Evolutionary conservation across 2,888 invertebrate genomes (phyloP).

Genomic region (Scaptomyza reducta): DNA sequence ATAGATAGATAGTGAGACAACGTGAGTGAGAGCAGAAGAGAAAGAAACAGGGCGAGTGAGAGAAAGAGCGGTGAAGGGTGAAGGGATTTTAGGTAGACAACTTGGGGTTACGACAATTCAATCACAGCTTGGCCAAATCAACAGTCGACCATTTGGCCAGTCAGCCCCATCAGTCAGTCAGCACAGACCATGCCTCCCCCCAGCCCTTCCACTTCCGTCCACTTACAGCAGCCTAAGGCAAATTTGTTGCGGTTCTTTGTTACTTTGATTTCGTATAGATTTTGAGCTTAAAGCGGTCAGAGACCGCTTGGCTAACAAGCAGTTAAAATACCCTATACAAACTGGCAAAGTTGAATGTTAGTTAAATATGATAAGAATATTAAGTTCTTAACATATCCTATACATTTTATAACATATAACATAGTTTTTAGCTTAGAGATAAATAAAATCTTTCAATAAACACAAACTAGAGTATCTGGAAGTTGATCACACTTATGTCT

Average conservation of each 20-base stretch:
- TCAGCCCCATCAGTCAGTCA: conserved; percentile 46
- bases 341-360: too few relatives aligned
- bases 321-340: conserved; percentile 13
- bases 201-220: conserved; percentile 1
- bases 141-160: conserved; percentile 61
- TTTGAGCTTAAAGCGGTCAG: conserved; percentile 64
- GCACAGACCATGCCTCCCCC: not conserved
- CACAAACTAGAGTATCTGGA: conserved; percentile 9
- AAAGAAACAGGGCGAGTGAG: not conserved
- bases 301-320: conserved; percentile 7
- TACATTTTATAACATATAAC: too few relatives aligned
- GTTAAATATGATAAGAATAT: too few relatives aligned
- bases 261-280: conserved; percentile 74
- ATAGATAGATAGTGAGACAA: conserved; percentile 25
- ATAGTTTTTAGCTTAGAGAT: too few relatives aligned
- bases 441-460: too few relatives aligned
- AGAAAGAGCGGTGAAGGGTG: too few relatives aligned
- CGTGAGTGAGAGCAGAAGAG: conserved; percentile 30
- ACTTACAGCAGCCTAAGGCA: conserved; percentile 62
- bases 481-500: not conserved
- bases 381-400: too few relatives aligned
- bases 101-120: conserved; percentile 73
- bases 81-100: conserved; percentile 22
- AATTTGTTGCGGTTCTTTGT: conserved; percentile 76
- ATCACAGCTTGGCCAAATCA: conserved; percentile 73